Evolutionary conservation across 2,113 vertebrate genomes (phyloP), one percentile per base, ranked within the genome.

Genomic region (Nycticryphes semicollaris): DNA sequence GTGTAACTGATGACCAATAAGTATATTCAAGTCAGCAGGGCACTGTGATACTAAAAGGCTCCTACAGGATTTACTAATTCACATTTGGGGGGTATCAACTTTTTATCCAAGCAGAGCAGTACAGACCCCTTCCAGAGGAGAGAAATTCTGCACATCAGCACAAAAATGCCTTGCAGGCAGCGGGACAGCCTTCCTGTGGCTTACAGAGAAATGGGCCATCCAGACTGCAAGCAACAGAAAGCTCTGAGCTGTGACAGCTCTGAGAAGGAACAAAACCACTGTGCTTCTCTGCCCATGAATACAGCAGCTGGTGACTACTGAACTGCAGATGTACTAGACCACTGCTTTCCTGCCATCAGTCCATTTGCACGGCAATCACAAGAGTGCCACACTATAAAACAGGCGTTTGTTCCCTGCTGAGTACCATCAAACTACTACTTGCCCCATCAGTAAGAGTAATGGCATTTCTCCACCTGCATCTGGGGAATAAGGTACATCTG

Each of bases 321-420:
- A 37, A 20, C 68, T 70, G 56, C 62, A n/a, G 12, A 59, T 1
- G 9, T 33, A 33, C 30, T n/a, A 69, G 45, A 54, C 23, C 14
- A 2, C 27, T 35, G 25, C 53, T 39, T 35, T 48, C 66, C 48
- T 11, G 8, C 30, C 53, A 30, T 4, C 66, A 70, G 41, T 12
- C 39, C 56, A 64, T 18, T 20, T 16, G 35, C 60, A 21, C 50
- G 20, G 35, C 0, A 0, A n/a, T 2, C 39, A 17, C 68, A 30
- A 50, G 68, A 45, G 35, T 2, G 2, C 19, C 3, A 2, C 24
- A 8, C 16, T 51, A 33, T 43, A 25, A 9, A 48, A 5, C 1
- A 12, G 13, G 6, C 17, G 8, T n/a, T 84, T 78, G 30, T 8
- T 68, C 69, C 66, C 67, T 83, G 70, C 43, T 15, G 1, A 47